Percentiles rank a stretch among this genome's conserved stretches.
These are phyloP conservation scores for Ormia ochracea DNA, from an alignment of 2,888 invertebrate species.

Conservation along the genomic window DNA sequence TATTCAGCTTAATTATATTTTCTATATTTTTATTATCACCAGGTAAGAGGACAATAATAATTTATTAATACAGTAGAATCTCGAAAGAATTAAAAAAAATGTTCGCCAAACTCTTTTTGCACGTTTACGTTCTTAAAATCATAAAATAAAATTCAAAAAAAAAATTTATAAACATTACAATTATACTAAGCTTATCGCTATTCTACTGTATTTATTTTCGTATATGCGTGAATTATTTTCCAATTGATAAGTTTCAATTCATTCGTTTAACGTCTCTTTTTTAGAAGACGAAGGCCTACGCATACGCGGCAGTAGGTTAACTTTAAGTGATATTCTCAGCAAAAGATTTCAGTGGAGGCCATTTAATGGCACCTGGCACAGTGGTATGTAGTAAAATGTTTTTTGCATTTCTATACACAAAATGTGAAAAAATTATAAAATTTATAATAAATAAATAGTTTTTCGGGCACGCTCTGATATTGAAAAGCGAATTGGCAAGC, in stretches of 20 bases:
- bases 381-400: conserved; percentile 77
- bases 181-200: no score
- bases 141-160: no score
- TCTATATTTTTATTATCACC: conserved; percentile 94
- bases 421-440: no score
- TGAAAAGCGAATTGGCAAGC: no score
- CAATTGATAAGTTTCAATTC: conserved; percentile 10
- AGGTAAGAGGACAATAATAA: conserved; percentile 67
- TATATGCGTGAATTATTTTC: not conserved
- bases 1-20: conserved; percentile 91
- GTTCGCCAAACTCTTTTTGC: no score
- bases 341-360: conserved; percentile 79
- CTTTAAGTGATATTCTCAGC: conserved; percentile 82
- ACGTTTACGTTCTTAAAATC: no score
- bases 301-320: conserved; percentile 82
- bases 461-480: no score
- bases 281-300: conserved; percentile 81
- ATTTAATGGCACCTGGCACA: conserved; percentile 88
- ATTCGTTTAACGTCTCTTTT: not conserved
- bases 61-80: no score
- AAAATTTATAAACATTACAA: no score
- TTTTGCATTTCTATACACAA: not conserved
- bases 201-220: no score
- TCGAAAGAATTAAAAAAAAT: no score
- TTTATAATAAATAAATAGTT: no score